Conservation (phyloP, 2,888 invertebrate genomes). For the Acanthosepion esculentum region DNA sequence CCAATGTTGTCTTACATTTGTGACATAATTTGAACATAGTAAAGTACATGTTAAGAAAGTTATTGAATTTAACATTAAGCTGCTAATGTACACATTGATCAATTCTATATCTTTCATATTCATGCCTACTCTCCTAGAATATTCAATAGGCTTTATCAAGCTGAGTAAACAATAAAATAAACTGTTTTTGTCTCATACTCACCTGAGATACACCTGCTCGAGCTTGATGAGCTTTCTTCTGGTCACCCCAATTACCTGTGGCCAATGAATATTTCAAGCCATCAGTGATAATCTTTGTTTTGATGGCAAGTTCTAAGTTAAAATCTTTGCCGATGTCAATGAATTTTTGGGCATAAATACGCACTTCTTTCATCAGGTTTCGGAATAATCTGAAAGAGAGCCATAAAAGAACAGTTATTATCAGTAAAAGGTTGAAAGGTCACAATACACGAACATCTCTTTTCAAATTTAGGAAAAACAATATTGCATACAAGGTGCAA, state of each 20-base stretch:
- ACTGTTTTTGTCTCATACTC: constrained; percentile 40
- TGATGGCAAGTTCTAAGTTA: constrained; percentile 95
- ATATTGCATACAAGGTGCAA: no score
- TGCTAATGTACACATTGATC: no score
- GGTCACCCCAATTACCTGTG: constrained; percentile 99
- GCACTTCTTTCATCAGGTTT: constrained; percentile 95
- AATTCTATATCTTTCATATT: no score
- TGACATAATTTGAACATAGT: no score
- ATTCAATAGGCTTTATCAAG: no score
- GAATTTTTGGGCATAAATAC: constrained; percentile 98
- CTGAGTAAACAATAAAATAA: no score
- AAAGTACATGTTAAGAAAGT: no score
- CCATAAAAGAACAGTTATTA: not conserved
- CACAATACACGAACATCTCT: no score
- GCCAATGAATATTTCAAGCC: constrained; percentile 97
- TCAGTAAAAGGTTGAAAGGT: not conserved
- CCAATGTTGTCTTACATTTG: no score
- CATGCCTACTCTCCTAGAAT: no score
- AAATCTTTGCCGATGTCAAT: constrained; percentile 99
- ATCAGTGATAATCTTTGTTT: constrained; percentile 98
- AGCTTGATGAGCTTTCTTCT: constrained; percentile 99
- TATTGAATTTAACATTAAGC: no score
- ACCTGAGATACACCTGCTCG: constrained; percentile 95
- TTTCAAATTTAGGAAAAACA: no score
- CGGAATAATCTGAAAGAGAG: constrained; percentile 84